Evolutionary conservation across 2,888 invertebrate species (phyloP).

Genomic region (Stenodera caucasica): DNA sequence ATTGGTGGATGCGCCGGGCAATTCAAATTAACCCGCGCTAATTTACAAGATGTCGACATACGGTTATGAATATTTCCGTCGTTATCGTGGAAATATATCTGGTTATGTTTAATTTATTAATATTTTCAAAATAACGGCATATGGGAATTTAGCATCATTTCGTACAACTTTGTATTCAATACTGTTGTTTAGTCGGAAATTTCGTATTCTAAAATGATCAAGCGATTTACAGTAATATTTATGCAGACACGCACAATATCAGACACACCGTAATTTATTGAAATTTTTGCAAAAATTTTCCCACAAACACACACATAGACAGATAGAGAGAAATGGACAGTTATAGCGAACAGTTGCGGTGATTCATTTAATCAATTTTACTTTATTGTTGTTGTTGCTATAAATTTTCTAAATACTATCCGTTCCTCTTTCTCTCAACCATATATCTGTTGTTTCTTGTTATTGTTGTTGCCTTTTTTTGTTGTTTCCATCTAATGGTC

Average conservation of each 20-base stretch:
- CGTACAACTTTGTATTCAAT: neutral
- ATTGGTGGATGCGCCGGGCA: too few relatives aligned
- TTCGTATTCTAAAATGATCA: neutral
- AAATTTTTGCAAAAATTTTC: constrained; percentile 4
- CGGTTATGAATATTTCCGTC: too few relatives aligned
- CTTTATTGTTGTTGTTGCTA: neutral
- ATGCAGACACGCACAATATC: neutral
- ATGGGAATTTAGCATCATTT: too few relatives aligned
- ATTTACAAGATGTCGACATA: too few relatives aligned
- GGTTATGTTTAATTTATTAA: too few relatives aligned
- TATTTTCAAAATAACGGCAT: too few relatives aligned
- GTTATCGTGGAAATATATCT: too few relatives aligned
- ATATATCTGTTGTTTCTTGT: neutral
- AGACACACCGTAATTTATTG: neutral
- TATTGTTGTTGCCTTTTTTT: neutral
- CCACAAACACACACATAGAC: too few relatives aligned
- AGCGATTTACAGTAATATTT: neutral
- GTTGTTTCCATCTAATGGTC: neutral
- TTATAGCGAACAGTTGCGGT: neutral
- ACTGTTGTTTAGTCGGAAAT: neutral
- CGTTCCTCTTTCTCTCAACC: neutral
- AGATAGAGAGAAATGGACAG: neutral
- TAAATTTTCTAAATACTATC: too few relatives aligned
- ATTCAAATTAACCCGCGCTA: too few relatives aligned
- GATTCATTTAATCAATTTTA: constrained; percentile 3